Evolutionary conservation across 1,140 invertebrate genomes (phyloP).

Genomic region (Yoshiicerus persimilis): DNA sequence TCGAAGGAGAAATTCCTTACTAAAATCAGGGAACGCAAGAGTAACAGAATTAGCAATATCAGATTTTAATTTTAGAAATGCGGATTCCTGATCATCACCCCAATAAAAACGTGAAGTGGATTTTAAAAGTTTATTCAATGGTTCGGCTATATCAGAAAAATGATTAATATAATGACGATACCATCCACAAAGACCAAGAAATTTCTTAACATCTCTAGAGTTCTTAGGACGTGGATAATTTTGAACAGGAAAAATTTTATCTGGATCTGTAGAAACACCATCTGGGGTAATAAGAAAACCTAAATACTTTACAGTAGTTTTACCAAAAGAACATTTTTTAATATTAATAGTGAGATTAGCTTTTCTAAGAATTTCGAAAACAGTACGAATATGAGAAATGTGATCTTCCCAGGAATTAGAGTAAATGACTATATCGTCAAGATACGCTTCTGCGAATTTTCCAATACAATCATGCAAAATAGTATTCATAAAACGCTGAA

Average conservation of each 20-base stretch:
- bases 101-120: slow-evolving; percentile 17
- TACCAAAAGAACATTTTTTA: slow-evolving; percentile 55
- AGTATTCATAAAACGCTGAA: slow-evolving; percentile 53
- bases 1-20: slow-evolving; percentile 4
- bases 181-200: slow-evolving; percentile 51
- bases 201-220: slow-evolving; percentile 44
- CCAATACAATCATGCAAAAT: slow-evolving; percentile 46
- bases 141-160: slow-evolving; percentile 40
- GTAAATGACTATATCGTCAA: slow-evolving; percentile 59
- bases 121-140: slow-evolving; percentile 42
- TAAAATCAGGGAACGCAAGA: slow-evolving; percentile 29
- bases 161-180: slow-evolving; percentile 46
- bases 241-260: slow-evolving; percentile 50
- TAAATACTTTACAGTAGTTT: slow-evolving; percentile 52
- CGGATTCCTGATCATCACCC: slow-evolving; percentile 11
- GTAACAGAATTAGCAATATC: background rate
- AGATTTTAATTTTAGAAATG: slow-evolving; percentile 42
- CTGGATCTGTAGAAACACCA: slow-evolving; percentile 52
- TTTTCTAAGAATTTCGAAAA: slow-evolving; percentile 53
- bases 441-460: slow-evolving; percentile 50
- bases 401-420: slow-evolving; percentile 54
- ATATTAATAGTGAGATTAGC: slow-evolving; percentile 57
- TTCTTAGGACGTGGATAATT: slow-evolving; percentile 38
- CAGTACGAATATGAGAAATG: slow-evolving; percentile 51
- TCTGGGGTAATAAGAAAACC: slow-evolving; percentile 52